Evolutionary conservation across 2,113 vertebrate species (phyloP), one percentile per base, ranked within the genome.

Genomic region (Camelus bactrianus): DNA sequence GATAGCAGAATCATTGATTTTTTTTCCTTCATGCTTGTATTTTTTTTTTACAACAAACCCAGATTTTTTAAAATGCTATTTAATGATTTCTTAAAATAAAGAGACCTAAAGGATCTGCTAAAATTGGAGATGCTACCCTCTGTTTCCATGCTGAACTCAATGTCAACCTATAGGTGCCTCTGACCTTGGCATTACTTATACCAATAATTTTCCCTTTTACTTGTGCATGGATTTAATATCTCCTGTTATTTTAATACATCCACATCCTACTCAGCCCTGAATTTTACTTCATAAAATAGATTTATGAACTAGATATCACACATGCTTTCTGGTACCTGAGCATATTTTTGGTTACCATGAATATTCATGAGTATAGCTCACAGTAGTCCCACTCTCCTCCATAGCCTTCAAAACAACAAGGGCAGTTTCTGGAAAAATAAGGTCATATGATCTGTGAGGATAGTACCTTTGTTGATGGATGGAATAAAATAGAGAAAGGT

Each of bases 71-170:
- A 93, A 80, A 75, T 38, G 1, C 26, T 81, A 73, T 85, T 84
- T 64, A 93, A 70, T 72, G 38, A 58, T 91, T 95, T 96, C 67
- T 85, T 89, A 75, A 88, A 84, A 88, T 91, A 65, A 88, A 93
- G n/a, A 83, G 26, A 54, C 6, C 50, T 17, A 42, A 72, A 76
- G 24, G 16, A 85, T 20, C 64, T 60, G 1, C 32, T 77, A 82
- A 91, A n/a, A 86, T n/a, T 70, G 17, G 32, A 72, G 17, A 64
- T 2, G 42, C 15, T 48, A 9, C 12, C 26, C 24, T 91, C 4
- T 67, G 13, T 91, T 95, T 95, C 14, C 11, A 42, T 46, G 50
- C 8, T 65, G 46, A 93, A 82, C 22, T 92, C 38, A 79, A 1
- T 35, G 56, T 93, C 38, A 60, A 4, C 62, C 52, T 94, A 16